Evolutionary conservation across 1,140 invertebrate genomes (phyloP), one percentile per base, ranked within the genome.

Genomic region (Sesamia nonagrioides): DNA sequence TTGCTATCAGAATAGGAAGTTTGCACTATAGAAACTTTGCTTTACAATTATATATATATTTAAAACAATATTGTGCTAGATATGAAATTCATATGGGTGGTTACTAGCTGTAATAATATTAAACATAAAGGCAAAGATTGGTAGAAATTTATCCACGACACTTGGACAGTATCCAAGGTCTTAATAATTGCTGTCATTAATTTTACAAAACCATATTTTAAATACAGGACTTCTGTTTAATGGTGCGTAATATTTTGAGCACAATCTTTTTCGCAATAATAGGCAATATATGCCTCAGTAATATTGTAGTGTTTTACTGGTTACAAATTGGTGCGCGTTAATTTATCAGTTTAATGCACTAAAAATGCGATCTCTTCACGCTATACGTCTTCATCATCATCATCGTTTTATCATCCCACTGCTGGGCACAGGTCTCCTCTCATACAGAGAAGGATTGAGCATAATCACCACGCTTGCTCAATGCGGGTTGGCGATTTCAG

Each of bases 101-200:
- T 61, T 61, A 37, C 33, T 61, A 17, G 6, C 60, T 40, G 3
- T 33, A 40, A 54, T 54, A 45, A 56, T 61, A 61, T 37, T 35
- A 45, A 2, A 21, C 45, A 69, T 21, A 69, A 35, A n/a, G 17
- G 11, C 42, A 69, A 11, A 69, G 66, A 52, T 69, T 69, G 66
- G 45, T 21, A 69, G 35, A 27, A 69, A 69, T 69, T 69, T 69
- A 69, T 50, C 6, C 42, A 50, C 40, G 66, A 50, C 66, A 69
- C 66, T 69, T 69, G 69, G 69, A 52, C 35, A 5, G 37, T 58
- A 56, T 52, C 50, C 69, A 27, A 73, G 52, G 35, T 11, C 17
- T 58, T 73, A 73, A 73, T 73, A 56, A 54, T 68, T 69, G 66
- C 35, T 69, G 45, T 69, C 66, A 69, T 69, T 69, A 33, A 69